Evolutionary conservation across 2,113 vertebrate species (phyloP), one percentile per base, ranked within the genome.

Genomic region (Calonectris borealis): DNA sequence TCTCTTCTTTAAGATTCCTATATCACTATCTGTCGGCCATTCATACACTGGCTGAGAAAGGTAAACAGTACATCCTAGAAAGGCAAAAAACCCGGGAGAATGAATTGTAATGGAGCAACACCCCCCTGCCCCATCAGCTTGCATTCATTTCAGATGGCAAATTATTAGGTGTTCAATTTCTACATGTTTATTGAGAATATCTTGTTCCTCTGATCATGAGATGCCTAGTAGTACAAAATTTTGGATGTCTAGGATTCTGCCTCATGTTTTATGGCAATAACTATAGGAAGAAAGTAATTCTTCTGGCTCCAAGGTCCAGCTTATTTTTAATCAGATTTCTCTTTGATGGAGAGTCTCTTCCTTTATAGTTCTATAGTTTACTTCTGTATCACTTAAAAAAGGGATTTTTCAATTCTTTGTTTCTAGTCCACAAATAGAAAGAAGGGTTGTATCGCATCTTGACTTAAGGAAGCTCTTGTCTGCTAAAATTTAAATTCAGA

Each of bases 121-220:
- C 3, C 5, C 5, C 4, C 7, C 4, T 2, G 3, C 38, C 12
- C 22, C 1, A 3, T 65, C 65, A 90, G 9, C 8, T 87, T 58
- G 31, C 17, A 27, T 72, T 91, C 9, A 21, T 60, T 93, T 94
- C 26, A 51, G 48, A 18, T 83, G 27, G 36, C 14, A 44, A 34
- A 72, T 88, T 62, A 64, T 52, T 68, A 80, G 32, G 5, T 76
- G 18, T 72, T 94, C 55, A 26, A 16, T 65, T 92, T 52, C 27
- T 48, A 8, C 20, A 8, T 31, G 13, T 65, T 82, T 86, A 55
- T 60, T 71, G 66, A 38, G 46, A 83, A 10, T 32, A 61, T 57
- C 22, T 49, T 78, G 36, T 81, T 91, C 27, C 25, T 81, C 15
- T 94, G 38, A 57, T 73, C 24, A 16, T 57, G 60, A 65, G 13